Evolutionary conservation across 92 coral and sea anemone genomes (phyloP), one percentile per base, ranked within the genome.

Genomic region (Nematostella vectensis): DNA sequence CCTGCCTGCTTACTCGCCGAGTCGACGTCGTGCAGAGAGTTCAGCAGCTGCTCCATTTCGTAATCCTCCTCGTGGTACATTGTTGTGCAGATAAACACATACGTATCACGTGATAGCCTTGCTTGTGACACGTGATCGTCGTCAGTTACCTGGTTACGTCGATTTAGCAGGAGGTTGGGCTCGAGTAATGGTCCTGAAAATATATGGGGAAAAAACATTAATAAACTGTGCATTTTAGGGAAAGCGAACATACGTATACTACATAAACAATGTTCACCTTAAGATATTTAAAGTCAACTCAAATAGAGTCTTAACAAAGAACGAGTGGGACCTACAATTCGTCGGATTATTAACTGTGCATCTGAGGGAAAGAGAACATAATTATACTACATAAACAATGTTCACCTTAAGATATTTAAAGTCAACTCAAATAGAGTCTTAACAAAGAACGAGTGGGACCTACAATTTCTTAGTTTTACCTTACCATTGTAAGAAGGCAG

Each of bases 51-150:
- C 36, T 85, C 98, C 98, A 91, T 91, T 44, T 91, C 98, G 59
- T 91, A 64, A 19, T 78, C 88, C 11, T 77, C 85, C 67, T 91
- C 98, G 48, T 75, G 98, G 76, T 91, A 91, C 98, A 91, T 91
- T 2, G 98, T 91, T 2, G 98, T 87, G 58, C 98, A 91, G 77
- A 91, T 86, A 59, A 85, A 91, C 23, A 91, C 83, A 26, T 86
- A 80, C 3, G 91, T 63, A 31, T 86, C 69, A 25, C 81, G 59
- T 13, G 88, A 79, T 1, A 74, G 71, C 18, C 71, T 62, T 42
- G 72, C 47, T 2, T 80, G 81, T 3, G 85, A 77, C 58, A 81
- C 79, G 31, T 86, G 80, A 11, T 57, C 52, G 12, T 81, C 95
- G 47, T 91, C 98, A 26, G 98, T 91, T 31, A 81, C 66, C 55